Conservation (phyloP, 2,888 invertebrate genomes). For the Euplagia quadripunctaria region DNA sequence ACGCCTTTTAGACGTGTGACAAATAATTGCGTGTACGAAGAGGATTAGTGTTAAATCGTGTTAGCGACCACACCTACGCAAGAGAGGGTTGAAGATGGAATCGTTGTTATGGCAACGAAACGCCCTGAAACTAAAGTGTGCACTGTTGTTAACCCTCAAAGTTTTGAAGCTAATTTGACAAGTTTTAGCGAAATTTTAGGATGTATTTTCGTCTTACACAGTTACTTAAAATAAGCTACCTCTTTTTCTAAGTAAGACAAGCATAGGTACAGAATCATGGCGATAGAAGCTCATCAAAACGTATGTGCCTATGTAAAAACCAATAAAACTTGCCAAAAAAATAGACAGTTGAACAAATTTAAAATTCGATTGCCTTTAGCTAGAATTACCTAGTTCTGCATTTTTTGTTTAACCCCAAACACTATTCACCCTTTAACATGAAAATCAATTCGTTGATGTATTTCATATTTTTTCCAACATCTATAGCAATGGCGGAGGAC, state of each 20-base stretch:
- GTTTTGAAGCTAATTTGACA: background rate
- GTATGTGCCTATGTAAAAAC: background rate
- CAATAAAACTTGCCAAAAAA: background rate
- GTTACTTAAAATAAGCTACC: background rate
- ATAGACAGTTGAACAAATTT: background rate
- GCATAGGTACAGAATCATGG: background rate
- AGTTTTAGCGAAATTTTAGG: background rate
- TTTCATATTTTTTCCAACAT: no score
- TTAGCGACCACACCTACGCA: slow-evolving; percentile 74
- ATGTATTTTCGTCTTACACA: background rate
- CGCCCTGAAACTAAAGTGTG: slow-evolving; percentile 4
- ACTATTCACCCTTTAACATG: no score
- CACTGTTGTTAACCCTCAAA: background rate
- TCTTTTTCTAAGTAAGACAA: no score
- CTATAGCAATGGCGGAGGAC: no score
- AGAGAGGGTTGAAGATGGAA: slow-evolving; percentile 43
- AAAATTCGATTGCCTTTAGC: background rate
- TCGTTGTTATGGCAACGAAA: slow-evolving; percentile 56
- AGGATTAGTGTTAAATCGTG: slow-evolving; percentile 74
- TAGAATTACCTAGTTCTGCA: background rate
- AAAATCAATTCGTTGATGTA: no score
- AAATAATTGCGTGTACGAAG: slow-evolving; percentile 66
- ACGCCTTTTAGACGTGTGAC: slow-evolving; percentile 69
- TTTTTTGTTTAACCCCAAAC: background rate
- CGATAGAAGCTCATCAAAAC: background rate